Evolutionary conservation across 2,113 vertebrate genomes (phyloP).

Genomic region (Turnix velox): DNA sequence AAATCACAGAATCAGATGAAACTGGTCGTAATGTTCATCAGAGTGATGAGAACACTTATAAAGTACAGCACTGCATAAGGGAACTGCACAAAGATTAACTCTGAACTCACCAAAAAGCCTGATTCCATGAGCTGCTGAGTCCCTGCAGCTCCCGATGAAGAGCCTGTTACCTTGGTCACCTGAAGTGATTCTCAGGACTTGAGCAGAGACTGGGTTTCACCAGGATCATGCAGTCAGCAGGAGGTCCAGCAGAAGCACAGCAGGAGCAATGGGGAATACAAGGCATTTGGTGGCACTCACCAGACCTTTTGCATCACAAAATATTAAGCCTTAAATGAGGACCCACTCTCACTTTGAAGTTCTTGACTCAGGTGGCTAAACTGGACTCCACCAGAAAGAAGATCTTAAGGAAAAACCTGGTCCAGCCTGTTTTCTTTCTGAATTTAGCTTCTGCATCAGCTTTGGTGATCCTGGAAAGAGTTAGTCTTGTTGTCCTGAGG

Average conservation of each 20-base stretch:
- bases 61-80: neutral
- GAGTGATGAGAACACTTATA: neutral
- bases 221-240: neutral
- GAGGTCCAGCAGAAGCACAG: neutral
- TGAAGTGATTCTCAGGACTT: neutral
- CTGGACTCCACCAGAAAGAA: neutral
- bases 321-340: neutral
- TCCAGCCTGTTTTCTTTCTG: neutral
- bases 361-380: neutral
- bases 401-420: neutral
- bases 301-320: neutral
- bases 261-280: fast-evolving
- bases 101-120: neutral
- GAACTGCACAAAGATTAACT: neutral
- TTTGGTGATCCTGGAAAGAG: neutral
- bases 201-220: neutral
- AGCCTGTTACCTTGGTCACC: neutral
- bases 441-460: neutral
- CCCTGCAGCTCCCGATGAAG: neutral
- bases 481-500: neutral
- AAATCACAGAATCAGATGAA: neutral
- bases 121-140: neutral
- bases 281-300: neutral
- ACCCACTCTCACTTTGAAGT: neutral
- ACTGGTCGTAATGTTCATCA: neutral